Evolutionary conservation across 2,888 invertebrate species (phyloP), one percentile per base, ranked within the genome.

Genomic region (Drosophila neotestacea): DNA sequence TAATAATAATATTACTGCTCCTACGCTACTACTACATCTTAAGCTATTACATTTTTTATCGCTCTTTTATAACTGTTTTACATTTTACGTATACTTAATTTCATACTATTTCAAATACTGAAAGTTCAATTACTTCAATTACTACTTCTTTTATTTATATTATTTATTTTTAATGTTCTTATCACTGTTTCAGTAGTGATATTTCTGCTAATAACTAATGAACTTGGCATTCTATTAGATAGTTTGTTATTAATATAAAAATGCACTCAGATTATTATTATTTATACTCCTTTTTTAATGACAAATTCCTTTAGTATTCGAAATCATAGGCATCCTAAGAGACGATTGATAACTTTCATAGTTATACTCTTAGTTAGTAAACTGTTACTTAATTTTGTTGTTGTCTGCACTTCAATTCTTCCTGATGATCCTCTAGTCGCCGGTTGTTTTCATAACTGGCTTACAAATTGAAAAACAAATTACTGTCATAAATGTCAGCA

Each of bases 401-500:
- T 9, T n/a, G 28, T 11, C 27, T 50, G 32, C 16, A 58, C 38
- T 41, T 41, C 27, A 42, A 42, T 70, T 70, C 47, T 52, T 50
- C 36, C 48, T 38, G 41, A 9, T 36, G 46, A 46, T 61, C 46
- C 32, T 38, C 27, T 13, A 30, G 56, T 34, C 7, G 34, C n/a
- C 42, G 56, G 52, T 77, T 69, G 64, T 78, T 73, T 64, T 62
- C 44, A 47, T 48, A 60, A 65, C 70, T 73, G 58, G 73, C 72
- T 80, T 68, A 88, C 86, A 84, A 88, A 88, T 84, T 84, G 76
- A 71, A 84, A 88, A 88, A 86, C 84, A 84, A 84, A 84, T 84
- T 84, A 84, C 84, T 88, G 88, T 84, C 84, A 84, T 84, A 84
- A 86, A 83, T 70, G 84, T 88, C 84, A 88, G 72, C 87, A 88